phyloP scores from a whole-genome alignment of 2,113 vertebrate genomes.

The Carollia perspicillata region DNA sequence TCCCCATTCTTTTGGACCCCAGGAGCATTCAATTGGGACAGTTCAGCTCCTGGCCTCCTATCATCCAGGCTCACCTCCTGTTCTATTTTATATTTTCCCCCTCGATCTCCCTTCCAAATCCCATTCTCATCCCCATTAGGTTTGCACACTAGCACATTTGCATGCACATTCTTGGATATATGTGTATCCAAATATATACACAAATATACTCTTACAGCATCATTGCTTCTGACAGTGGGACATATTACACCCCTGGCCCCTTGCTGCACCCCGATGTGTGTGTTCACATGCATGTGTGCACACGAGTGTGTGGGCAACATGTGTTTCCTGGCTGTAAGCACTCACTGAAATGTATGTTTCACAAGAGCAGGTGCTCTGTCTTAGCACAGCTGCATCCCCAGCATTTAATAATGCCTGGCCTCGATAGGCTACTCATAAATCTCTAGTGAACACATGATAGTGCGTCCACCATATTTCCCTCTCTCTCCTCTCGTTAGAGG shows the following conservation, averaged over 20 bases:
- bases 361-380: neutral
- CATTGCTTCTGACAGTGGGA: neutral
- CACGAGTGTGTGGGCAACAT: too few relatives aligned
- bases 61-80: too few relatives aligned
- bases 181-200: neutral
- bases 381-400: neutral
- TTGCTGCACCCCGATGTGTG: too few relatives aligned
- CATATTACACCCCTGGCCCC: neutral
- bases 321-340: neutral
- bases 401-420: neutral
- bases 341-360: neutral
- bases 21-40: neutral
- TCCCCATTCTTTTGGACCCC: neutral
- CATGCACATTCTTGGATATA: neutral
- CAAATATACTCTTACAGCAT: accelerated
- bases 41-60: neutral
- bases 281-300: accelerated
- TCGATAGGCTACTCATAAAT: accelerated
- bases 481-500: neutral
- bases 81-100: neutral
- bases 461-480: too few relatives aligned
- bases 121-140: neutral
- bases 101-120: neutral
- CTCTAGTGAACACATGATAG: neutral
- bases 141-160: neutral